These are phyloP conservation scores for Caenorhabditis japonica DNA, from an alignment of 2,888 invertebrate genomes.

Conservation along the genomic window DNA sequence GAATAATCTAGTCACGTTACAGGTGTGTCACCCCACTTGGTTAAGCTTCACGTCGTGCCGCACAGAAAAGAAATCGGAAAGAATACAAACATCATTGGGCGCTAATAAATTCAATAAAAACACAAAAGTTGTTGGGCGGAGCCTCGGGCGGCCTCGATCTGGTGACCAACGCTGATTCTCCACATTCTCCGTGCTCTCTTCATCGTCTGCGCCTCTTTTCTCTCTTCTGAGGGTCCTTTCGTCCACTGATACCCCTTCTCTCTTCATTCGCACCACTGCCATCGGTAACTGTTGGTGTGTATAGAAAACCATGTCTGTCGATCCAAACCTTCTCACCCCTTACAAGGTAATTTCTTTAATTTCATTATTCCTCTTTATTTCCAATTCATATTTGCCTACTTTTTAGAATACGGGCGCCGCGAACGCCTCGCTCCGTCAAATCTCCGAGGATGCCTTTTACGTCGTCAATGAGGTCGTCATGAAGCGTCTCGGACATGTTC, in stretches of 20 bases:
- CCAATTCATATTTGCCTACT: not conserved
- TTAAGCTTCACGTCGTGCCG: constrained; percentile 31
- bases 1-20: constrained; percentile 30
- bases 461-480: constrained; percentile 79
- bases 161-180: constrained; percentile 42
- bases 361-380: not conserved
- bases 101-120: constrained; percentile 37
- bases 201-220: constrained; percentile 21
- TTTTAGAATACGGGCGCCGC: constrained; percentile 65
- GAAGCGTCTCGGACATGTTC: constrained; percentile 78
- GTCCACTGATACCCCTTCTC: constrained; percentile 37
- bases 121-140: constrained; percentile 42
- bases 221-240: constrained; percentile 10
- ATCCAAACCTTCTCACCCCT: constrained; percentile 70
- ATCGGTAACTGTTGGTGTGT: constrained; percentile 11
- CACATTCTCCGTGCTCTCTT: constrained; percentile 22
- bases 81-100: constrained; percentile 51
- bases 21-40: constrained; percentile 12
- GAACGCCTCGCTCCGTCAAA: constrained; percentile 71
- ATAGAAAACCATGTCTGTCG: constrained; percentile 63
- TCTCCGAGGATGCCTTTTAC: constrained; percentile 77
- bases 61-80: too few relatives aligned
- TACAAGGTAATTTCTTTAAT: constrained; percentile 66
- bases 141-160: constrained; percentile 23
- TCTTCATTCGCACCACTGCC: constrained; percentile 23